Evolutionary conservation across 2,113 vertebrate species (phyloP), one percentile per base, ranked within the genome.

Genomic region (Campylomormyrus tamandua): DNA sequence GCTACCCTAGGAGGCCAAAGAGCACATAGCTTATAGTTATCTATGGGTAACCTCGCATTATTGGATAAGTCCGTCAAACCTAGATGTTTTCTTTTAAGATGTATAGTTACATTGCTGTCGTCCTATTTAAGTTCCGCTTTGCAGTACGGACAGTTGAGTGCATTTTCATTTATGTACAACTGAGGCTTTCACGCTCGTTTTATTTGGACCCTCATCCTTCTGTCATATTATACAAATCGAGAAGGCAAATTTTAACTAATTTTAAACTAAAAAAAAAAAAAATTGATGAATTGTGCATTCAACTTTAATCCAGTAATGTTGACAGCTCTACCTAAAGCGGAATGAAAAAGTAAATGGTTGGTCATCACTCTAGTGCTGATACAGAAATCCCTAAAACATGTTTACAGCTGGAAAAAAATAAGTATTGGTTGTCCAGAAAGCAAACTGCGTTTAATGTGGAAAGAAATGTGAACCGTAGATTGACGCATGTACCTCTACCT

Each of bases 401-500:
- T 83, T 45, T 83, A 83, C 77, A 83, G 17, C 1, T 83, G 42
- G 77, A 46, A 83, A 83, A 83, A 7, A 42, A 83, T 19, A 84
- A 46, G 21, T 84, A 45, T 84, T 46, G 19, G 21, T n/a, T 3
- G 17, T 84, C 17, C 46, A 84, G 45, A 84, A 48, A 84, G 21
- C 80, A 84, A 48, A 24, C 45, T 84, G 83, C 39, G 1, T 83
- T 42, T 48, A 83, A 83, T 84, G 80, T 46, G 8, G 9, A 62
- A 48, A 27, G 45, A 45, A 62, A 27, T 21, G 42, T 62, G 31
- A 45, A 24, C 24, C 1, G 45, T 24, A 39, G 53, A 58, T 62
- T 58, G 87, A 70, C 53, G 50, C n/a, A 19, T 87, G 89, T 19
- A 52, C 21, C 58, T 74, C 83, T 74, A 74, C 5, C 89, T 66